These are phyloP conservation scores for Acanthaster planci DNA, from an alignment of 35 echinoderm and acorn worm species.

Conservation along the genomic window DNA sequence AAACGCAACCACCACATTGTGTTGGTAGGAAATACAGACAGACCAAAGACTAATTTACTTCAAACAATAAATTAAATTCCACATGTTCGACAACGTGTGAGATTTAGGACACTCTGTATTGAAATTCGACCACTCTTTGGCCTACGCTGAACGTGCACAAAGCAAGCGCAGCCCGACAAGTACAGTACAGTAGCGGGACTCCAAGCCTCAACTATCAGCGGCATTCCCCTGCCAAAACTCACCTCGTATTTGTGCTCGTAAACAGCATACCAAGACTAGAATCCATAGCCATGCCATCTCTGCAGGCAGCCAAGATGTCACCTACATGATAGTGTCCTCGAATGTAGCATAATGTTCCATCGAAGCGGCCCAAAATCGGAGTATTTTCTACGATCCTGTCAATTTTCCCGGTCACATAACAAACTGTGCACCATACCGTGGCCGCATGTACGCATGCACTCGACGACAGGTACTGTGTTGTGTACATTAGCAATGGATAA, in stretches of 20 bases:
- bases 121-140: no score
- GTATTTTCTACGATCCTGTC: background rate
- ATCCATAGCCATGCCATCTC: conserved; percentile 22
- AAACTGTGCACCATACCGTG: background rate
- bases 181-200: conserved; percentile 3
- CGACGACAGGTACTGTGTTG: conserved; percentile 17
- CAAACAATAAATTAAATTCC: no score
- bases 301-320: conserved; percentile 11
- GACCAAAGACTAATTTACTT: no score
- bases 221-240: background rate
- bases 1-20: no score
- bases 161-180: background rate
- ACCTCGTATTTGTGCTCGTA: conserved; percentile 24
- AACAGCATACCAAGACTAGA: conserved; percentile 16
- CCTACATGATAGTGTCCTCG: background rate
- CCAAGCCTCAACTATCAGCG: background rate
- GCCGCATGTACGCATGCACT: conserved; percentile 11
- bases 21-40: no score
- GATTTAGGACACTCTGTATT: no score
- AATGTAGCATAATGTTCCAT: conserved; percentile 23
- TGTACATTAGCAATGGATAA: conserved; percentile 21
- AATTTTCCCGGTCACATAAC: no score
- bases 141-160: conserved; percentile 5
- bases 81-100: no score
- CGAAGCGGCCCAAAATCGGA: background rate